These are phyloP conservation scores for Apis cerana DNA, from an alignment of 1,140 invertebrate genomes.

Conservation along the genomic window DNA sequence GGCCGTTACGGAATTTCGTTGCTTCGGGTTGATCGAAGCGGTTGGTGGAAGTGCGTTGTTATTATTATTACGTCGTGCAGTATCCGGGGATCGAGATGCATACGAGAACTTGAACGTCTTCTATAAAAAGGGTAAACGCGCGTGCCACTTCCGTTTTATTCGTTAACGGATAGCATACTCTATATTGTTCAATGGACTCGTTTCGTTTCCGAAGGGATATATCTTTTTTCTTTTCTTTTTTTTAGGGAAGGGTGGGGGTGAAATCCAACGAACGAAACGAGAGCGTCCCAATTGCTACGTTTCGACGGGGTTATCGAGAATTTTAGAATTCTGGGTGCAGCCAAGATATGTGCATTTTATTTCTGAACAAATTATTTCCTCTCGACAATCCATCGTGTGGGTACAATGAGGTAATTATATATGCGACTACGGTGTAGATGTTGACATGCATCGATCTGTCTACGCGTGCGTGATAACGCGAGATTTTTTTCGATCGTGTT, in stretches of 20 bases:
- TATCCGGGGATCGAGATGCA: not conserved
- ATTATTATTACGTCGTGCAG: not conserved
- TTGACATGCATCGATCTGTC: constrained; percentile 43
- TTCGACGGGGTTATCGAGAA: constrained; percentile 25
- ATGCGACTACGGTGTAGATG: not conserved
- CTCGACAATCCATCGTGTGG: constrained; percentile 43
- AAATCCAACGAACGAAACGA: not conserved
- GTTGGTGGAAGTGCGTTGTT: too few species aligned
- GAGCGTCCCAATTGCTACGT: not conserved
- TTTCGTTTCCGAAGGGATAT: too few species aligned
- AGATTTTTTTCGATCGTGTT: not conserved
- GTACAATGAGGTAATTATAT: constrained; percentile 36
- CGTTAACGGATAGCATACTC: too few species aligned
- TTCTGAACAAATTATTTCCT: constrained; percentile 3
- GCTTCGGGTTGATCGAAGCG: too few species aligned
- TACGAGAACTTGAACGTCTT: not conserved
- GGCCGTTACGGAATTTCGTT: not conserved
- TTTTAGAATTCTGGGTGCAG: constrained; percentile 34
- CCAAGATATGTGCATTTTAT: constrained; percentile 32
- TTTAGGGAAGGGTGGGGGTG: too few species aligned
- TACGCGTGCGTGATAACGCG: constrained; percentile 40
- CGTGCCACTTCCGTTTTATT: too few species aligned
- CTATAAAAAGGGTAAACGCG: too few species aligned
- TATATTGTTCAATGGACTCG: too few species aligned
- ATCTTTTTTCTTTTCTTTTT: not conserved